Evolutionary conservation across 2,113 vertebrate species (phyloP).

Genomic region (Strix aluco): DNA sequence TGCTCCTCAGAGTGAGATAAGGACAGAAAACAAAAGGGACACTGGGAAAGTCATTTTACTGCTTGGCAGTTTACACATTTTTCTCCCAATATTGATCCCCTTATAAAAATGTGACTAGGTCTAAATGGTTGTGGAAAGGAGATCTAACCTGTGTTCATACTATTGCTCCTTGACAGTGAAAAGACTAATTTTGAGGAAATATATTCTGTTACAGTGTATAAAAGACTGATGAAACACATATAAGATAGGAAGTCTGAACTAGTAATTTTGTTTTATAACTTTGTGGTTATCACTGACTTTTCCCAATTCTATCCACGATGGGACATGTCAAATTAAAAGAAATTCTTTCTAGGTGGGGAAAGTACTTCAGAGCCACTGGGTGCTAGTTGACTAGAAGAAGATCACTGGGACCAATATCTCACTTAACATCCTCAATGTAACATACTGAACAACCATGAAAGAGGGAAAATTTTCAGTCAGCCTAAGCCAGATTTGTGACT

Average conservation of each 20-base stretch:
- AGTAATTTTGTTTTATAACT: background rate
- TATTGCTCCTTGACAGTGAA: background rate
- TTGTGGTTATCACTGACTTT: background rate
- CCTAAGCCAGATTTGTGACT: background rate
- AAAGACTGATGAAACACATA: background rate
- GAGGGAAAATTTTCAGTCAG: background rate
- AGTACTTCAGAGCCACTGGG: background rate
- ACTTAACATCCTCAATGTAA: background rate
- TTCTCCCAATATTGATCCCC: background rate
- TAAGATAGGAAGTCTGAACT: background rate
- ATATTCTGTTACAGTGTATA: background rate
- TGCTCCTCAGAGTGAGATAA: background rate
- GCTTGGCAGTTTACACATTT: background rate
- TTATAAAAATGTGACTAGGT: background rate
- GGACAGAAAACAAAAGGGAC: background rate
- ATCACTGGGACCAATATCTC: background rate
- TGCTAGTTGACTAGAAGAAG: background rate
- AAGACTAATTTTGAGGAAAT: background rate
- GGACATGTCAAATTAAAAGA: background rate
- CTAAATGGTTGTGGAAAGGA: background rate
- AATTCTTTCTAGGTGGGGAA: background rate
- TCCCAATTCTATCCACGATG: background rate
- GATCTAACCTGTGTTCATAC: background rate
- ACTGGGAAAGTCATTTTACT: background rate
- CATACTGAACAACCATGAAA: background rate